Conservation (phyloP, 2,797 vertebrate species). For the Parambassis ranga region DNA sequence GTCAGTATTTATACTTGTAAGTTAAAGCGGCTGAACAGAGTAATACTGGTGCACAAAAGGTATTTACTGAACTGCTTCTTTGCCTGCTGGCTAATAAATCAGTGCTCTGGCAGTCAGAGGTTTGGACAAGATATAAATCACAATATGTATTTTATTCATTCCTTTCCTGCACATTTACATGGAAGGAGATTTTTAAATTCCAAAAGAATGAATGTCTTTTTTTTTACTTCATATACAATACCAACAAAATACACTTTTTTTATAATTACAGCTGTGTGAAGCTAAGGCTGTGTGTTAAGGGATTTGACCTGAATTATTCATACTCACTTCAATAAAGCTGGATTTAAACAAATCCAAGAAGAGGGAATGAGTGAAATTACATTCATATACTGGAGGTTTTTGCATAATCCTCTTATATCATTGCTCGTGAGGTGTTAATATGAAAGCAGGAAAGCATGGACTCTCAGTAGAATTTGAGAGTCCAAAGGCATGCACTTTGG, state of each 20-base stretch:
- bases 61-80: conserved; percentile 33
- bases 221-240: conserved; percentile 4
- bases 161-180: background rate
- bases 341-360: conserved; percentile 4
- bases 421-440: background rate
- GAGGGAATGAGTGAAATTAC: conserved; percentile 8
- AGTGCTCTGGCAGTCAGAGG: conserved; percentile 17
- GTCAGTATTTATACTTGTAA: conserved; percentile 44
- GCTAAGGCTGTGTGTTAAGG: background rate
- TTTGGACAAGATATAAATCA: conserved; percentile 33
- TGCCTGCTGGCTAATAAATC: conserved; percentile 26
- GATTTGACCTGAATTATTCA: conserved; percentile 20
- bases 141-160: conserved; percentile 26
- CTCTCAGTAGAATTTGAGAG: background rate
- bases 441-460: background rate
- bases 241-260: conserved; percentile 2
- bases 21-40: conserved; percentile 27
- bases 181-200: background rate
- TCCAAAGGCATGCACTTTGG: background rate
- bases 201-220: background rate
- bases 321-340: background rate
- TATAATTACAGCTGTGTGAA: conserved; percentile 8
- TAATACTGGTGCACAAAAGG: conserved; percentile 27
- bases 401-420: background rate
- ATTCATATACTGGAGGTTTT: background rate